phyloP scores from a whole-genome alignment of 2,797 vertebrate genomes.

The Erpetoichthys calabaricus region DNA sequence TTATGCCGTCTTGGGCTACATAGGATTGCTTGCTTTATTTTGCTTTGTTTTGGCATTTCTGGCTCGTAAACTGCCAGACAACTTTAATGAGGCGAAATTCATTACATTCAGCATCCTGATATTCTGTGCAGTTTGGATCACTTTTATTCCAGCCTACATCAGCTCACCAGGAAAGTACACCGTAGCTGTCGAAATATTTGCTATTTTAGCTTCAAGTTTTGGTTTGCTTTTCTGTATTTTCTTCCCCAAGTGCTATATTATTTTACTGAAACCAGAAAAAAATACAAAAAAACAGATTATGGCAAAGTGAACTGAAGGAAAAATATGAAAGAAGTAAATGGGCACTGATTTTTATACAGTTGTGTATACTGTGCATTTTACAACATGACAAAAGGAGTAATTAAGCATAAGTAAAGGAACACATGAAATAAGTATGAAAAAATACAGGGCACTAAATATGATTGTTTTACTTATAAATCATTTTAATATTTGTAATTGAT shows the following conservation, averaged over 20 bases:
- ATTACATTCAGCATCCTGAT: constrained; percentile 24
- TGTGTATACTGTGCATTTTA: no score
- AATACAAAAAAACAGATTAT: constrained; percentile 22
- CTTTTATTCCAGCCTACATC: constrained; percentile 18
- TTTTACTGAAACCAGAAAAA: constrained; percentile 19
- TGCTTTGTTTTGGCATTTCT: constrained; percentile 21
- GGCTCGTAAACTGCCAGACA: constrained; percentile 17
- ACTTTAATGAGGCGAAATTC: constrained; percentile 22
- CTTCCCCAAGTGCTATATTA: constrained; percentile 22
- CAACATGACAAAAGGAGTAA: no score
- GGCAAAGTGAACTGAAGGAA: constrained; percentile 4
- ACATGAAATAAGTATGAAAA: no score
- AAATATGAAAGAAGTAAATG: no score
- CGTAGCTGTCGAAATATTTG: constrained; percentile 24
- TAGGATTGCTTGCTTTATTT: constrained; percentile 15
- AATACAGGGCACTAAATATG: no score
- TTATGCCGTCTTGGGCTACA: constrained; percentile 19
- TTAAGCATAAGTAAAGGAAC: no score
- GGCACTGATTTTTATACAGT: no score
- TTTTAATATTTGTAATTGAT: no score
- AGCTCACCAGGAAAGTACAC: constrained; percentile 21
- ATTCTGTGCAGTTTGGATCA: constrained; percentile 24
- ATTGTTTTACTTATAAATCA: no score
- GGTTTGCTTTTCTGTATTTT: constrained; percentile 23
- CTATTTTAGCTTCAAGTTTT: constrained; percentile 21